phyloP scores from a whole-genome alignment of 2,888 invertebrate genomes.

The Ophion obscuratus region DNA sequence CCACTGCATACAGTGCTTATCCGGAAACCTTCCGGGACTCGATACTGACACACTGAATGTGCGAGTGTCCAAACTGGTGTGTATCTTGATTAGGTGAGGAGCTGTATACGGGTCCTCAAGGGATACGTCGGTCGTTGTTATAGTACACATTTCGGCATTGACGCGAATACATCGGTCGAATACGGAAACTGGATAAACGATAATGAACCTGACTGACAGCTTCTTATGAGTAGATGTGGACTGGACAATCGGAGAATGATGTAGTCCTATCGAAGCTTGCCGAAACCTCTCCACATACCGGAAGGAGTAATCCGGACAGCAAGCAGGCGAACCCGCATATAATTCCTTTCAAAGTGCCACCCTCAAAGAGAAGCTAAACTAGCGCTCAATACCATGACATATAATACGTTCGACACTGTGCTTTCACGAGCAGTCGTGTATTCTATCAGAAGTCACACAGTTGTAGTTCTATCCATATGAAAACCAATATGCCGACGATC shows the following conservation, averaged over 20 bases:
- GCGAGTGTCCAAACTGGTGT: conserved; percentile 11
- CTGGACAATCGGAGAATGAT: background rate
- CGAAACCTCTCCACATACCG: background rate
- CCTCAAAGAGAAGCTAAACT: background rate
- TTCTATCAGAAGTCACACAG: background rate
- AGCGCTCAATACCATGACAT: background rate
- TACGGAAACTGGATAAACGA: background rate
- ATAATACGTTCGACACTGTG: background rate
- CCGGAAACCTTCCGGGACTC: conserved; percentile 34
- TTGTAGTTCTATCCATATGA: background rate
- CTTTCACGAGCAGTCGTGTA: background rate
- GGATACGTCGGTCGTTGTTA: conserved; percentile 10
- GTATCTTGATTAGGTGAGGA: conserved; percentile 44
- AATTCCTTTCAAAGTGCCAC: background rate
- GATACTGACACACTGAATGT: conserved; percentile 36
- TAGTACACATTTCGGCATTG: conserved; percentile 13
- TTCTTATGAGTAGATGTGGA: background rate
- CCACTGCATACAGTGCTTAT: conserved; percentile 19
- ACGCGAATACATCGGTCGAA: conserved; percentile 2
- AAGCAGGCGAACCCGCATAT: conserved; percentile 1
- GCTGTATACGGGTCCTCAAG: conserved; percentile 41
- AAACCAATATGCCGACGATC: background rate
- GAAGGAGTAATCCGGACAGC: background rate
- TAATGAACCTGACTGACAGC: conserved; percentile 2
- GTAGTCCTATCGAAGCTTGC: background rate